Evolutionary conservation across 2,888 invertebrate species (phyloP).

Genomic region (Ethmia dodecea): DNA sequence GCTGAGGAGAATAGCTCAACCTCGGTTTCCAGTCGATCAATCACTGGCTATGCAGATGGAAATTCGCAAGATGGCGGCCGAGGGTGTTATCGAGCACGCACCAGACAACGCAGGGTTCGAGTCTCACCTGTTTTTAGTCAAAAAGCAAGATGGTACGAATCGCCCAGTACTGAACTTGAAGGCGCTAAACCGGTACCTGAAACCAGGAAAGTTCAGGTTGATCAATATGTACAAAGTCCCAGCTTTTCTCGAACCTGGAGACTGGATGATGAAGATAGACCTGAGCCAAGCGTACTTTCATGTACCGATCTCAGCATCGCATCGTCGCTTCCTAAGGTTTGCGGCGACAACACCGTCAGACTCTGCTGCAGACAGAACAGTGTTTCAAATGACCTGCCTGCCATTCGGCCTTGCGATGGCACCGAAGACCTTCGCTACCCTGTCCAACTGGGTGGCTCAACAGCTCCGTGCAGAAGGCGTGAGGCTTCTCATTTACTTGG

Average conservation of each 20-base stretch:
- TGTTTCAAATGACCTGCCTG: slow-evolving; percentile 6
- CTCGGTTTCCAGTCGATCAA: neutral
- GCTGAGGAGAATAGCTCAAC: neutral
- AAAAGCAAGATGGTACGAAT: neutral
- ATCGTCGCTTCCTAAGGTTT: neutral
- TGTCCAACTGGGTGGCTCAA: slow-evolving; percentile 11
- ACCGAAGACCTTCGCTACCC: slow-evolving; percentile 8
- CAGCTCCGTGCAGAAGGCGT: slow-evolving; percentile 3
- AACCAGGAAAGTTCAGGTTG: neutral
- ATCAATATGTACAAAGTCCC: neutral
- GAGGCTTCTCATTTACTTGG: slow-evolving; percentile 9
- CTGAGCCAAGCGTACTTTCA: slow-evolving; percentile 14
- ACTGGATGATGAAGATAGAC: slow-evolving; percentile 14
- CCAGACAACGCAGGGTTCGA: neutral
- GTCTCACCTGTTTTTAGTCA: neutral
- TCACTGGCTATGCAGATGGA: neutral
- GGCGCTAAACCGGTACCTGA: neutral
- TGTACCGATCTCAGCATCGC: slow-evolving; percentile 1
- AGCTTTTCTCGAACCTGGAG: slow-evolving; percentile 4
- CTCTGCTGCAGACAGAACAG: neutral
- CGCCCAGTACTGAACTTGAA: neutral
- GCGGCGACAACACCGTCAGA: neutral
- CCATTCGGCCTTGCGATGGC: slow-evolving; percentile 14
- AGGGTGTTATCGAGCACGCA: neutral
- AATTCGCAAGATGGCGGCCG: neutral